phyloP scores from a whole-genome alignment of 2,797 vertebrate species.

The Pseudocheirus occidentalis region DNA sequence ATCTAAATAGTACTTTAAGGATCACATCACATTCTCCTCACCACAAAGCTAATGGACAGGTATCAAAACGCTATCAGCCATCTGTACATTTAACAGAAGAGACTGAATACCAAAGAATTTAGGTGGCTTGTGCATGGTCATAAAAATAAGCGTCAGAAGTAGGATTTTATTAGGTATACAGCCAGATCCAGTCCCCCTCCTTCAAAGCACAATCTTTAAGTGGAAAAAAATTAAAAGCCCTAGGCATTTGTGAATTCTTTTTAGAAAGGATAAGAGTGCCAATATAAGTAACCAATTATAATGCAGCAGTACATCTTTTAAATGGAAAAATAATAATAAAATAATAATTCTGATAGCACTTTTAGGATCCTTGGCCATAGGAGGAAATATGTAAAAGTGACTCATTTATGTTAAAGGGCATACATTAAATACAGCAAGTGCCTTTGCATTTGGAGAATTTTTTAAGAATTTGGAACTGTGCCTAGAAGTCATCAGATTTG shows the following conservation, averaged over 20 bases:
- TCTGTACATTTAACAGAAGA: neutral
- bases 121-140: neutral
- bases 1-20: neutral
- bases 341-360: conserved; percentile 58
- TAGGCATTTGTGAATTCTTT: conserved; percentile 27
- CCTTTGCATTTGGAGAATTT: conserved; percentile 71
- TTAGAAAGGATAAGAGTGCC: conserved; percentile 29
- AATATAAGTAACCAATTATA: conserved; percentile 1
- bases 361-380: conserved; percentile 55
- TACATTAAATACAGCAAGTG: conserved; percentile 72
- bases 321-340: conserved; percentile 64
- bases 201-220: neutral
- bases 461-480: conserved; percentile 74
- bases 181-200: neutral
- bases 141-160: neutral
- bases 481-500: conserved; percentile 78
- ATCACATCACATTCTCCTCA: neutral
- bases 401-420: conserved; percentile 67
- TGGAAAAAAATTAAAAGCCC: conserved; percentile 25
- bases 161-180: neutral
- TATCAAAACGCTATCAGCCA: neutral
- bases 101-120: neutral
- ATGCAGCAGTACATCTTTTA: conserved; percentile 37
- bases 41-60: neutral
- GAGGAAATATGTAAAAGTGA: conserved; percentile 68